Percentiles rank a stretch among this genome's conserved stretches.
Conservation (phyloP, 1,140 invertebrate genomes). For the Augochlora pura region DNA sequence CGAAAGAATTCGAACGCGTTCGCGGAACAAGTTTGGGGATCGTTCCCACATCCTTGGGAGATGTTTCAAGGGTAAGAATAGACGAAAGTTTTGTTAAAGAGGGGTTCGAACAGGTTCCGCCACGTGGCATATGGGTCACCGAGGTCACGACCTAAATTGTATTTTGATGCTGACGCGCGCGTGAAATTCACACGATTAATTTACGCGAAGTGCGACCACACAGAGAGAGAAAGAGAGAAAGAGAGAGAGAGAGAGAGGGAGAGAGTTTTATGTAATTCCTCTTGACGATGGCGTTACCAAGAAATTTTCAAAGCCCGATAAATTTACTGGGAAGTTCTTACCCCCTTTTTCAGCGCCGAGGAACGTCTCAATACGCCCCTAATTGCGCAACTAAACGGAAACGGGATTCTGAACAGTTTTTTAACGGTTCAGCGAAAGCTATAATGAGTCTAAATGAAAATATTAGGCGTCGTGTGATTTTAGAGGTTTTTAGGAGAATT, state of each 20-base stretch:
- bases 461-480: no score
- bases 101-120: conserved; percentile 19
- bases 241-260: no score
- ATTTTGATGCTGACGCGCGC: conserved; percentile 7
- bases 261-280: not conserved
- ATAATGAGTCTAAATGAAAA: no score
- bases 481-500: no score
- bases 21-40: not conserved
- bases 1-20: not conserved
- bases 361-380: no score
- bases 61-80: conserved; percentile 25
- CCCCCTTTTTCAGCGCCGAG: no score
- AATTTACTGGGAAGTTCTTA: not conserved
- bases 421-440: no score
- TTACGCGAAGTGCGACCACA: not conserved
- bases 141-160: conserved; percentile 30
- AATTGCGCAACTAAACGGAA: no score
- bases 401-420: no score
- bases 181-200: conserved; percentile 28
- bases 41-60: not conserved
- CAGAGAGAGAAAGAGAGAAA: no score
- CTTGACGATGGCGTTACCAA: not conserved
- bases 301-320: not conserved
- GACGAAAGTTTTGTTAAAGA: conserved; percentile 5
- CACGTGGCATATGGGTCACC: conserved; percentile 11